Base-by-base conservation (phyloP, 2,113 vertebrate genomes). In the Hemicordylus capensis region DNA sequence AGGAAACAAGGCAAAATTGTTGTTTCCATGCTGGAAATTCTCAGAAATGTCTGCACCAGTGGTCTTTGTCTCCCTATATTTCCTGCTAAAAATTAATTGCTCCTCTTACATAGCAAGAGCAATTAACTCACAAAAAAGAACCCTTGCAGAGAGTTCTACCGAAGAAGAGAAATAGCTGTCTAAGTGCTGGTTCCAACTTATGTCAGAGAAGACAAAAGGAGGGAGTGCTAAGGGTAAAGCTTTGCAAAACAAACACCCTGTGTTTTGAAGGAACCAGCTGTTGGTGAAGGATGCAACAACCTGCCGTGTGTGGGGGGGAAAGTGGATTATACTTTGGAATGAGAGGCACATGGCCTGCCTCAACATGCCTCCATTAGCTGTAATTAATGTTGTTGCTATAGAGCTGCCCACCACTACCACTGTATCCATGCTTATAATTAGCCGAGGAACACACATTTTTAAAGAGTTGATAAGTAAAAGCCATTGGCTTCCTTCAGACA, bases 71-170 rank as follows among this genome's bases (percentile, higher is more conserved):
- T 91, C 63, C 26, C 69, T 86, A 61, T 88, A 87, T 93, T 95
- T 92, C 84, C 91, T 91, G 80, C 80, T 82, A 79, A 87, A 91
- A 51, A 89, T 91, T 92, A 95, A 88, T 92, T 84, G 75, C 73
- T 63, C 26, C 42, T 83, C 56, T 48, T 0, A 0, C 22, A 89
- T 77, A 85, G 87, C 81, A 24, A 39, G 80, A 81, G 28, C 42
- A 89, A 72, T 91, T 92, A 93, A 58, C 74, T 3, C 17, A 66
- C 67, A 88, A 92, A 91, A 91, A 92, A 88, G 24, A 70, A 89
- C 42, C 69, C 0, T 1, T 0, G 0, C 1, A 1, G 34, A 64
- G 15, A n/a, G 28, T 76, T 78, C 84, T 37, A n/a, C n/a, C 78
- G 9, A 1, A 31, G 4, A 42, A 39, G 10, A 42, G 66, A 48